A percentile compares a stretch with the other conserved stretches of the same genome.
Conservation (phyloP, 2,888 invertebrate genomes). For the Perizoma affinitatum region DNA sequence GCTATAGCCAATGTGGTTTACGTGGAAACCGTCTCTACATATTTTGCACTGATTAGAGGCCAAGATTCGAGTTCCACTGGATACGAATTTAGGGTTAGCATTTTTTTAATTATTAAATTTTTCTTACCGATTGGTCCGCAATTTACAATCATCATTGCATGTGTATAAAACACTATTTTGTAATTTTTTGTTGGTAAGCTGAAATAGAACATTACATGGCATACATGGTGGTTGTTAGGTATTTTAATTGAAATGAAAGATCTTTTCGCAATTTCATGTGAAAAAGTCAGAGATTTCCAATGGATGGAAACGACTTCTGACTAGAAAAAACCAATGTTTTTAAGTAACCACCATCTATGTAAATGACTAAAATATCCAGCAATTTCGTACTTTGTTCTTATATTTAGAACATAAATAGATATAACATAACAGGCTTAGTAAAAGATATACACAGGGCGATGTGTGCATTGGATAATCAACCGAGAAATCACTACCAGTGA, state of each 20-base stretch:
- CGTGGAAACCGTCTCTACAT: too few relatives aligned
- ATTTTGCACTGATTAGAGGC: too few relatives aligned
- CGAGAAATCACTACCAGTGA: too few relatives aligned
- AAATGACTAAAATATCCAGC: constrained; percentile 60
- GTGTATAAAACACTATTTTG: constrained; percentile 27
- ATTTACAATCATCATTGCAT: constrained; percentile 14
- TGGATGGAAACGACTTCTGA: constrained; percentile 28
- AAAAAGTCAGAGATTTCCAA: constrained; percentile 6
- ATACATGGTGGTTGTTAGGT: constrained; percentile 58
- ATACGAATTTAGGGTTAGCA: too few relatives aligned
- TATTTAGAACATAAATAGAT: neutral
- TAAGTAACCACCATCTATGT: constrained; percentile 63
- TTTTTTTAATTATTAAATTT: constrained; percentile 24
- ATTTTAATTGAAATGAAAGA: neutral
- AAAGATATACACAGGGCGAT: too few relatives aligned
- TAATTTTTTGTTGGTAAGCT: constrained; percentile 57
- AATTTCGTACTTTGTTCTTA: constrained; percentile 44
- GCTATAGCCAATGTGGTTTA: too few relatives aligned
- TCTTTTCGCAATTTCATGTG: constrained; percentile 14
- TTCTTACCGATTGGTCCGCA: constrained; percentile 23
- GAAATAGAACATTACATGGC: constrained; percentile 59
- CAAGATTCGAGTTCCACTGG: too few relatives aligned
- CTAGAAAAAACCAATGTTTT: constrained; percentile 22
- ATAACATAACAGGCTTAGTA: too few relatives aligned
- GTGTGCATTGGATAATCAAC: too few relatives aligned